A percentile compares a stretch with the other conserved stretches of the same genome.
phyloP scores from a whole-genome alignment of 2,113 vertebrate species.

The Speoplatyrhinus poulsoni region DNA sequence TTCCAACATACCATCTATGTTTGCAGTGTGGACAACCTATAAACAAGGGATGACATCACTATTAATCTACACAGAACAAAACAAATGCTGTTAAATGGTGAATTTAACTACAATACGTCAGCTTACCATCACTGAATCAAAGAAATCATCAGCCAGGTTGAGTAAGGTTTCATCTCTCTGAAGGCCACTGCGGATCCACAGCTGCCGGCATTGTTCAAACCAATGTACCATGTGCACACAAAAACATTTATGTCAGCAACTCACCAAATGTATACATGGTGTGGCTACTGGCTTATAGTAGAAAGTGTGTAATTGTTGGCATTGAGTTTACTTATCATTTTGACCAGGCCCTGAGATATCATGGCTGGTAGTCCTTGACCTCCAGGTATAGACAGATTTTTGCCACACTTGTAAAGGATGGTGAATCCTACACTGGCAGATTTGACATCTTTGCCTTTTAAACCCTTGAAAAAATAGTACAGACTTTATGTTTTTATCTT shows the following conservation, averaged over 20 bases:
- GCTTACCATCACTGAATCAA: constrained; percentile 82
- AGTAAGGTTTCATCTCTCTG: constrained; percentile 76
- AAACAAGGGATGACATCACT: constrained; percentile 38
- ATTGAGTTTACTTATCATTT: constrained; percentile 88
- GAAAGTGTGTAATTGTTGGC: background rate
- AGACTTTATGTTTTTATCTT: background rate
- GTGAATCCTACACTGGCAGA: constrained; percentile 75
- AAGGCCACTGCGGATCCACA: constrained; percentile 77
- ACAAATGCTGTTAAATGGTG: background rate
- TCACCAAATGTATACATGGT: background rate
- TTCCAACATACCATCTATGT: constrained; percentile 81
- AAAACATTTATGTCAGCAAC: constrained; percentile 35
- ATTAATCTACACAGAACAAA: background rate
- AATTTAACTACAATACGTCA: background rate
- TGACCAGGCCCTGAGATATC: constrained; percentile 82
- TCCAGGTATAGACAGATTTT: constrained; percentile 77
- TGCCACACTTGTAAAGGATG: constrained; percentile 79
- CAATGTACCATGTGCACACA: constrained; percentile 87
- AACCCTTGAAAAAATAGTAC: constrained; percentile 74
- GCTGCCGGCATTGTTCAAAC: constrained; percentile 87
- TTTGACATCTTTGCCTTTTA: constrained; percentile 77
- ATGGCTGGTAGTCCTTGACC: constrained; percentile 78
- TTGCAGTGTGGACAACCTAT: constrained; percentile 81
- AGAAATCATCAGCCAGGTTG: constrained; percentile 86
- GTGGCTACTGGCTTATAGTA: background rate